Conservation (phyloP, 2,113 vertebrate species). For the Anhinga anhinga region DNA sequence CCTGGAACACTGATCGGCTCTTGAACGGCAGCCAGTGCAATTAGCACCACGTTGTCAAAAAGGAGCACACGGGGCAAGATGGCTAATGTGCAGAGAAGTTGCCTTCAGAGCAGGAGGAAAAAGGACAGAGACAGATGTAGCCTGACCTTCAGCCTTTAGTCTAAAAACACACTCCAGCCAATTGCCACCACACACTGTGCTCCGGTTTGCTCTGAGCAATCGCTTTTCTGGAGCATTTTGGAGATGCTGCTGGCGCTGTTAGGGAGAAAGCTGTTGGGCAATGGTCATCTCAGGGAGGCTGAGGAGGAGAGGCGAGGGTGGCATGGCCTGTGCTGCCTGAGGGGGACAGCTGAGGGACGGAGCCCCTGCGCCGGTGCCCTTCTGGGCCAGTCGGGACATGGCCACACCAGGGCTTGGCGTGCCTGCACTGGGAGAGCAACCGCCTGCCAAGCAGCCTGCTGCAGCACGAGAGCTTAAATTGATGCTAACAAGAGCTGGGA, state of each 20-base stretch:
- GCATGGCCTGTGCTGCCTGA: background rate
- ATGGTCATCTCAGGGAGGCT: fast-evolving
- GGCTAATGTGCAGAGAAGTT: background rate
- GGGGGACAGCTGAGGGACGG: background rate
- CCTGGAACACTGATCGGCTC: background rate
- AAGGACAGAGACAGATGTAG: background rate
- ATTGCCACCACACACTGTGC: background rate
- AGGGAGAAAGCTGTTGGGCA: background rate
- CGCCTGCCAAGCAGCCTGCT: background rate
- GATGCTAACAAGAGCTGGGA: background rate
- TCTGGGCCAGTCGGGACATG: background rate
- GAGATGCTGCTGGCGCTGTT: background rate
- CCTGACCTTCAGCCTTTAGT: background rate
- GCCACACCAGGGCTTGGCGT: background rate
- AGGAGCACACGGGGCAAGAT: background rate
- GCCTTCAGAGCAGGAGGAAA: background rate
- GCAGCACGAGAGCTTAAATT: background rate
- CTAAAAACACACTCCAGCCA: background rate
- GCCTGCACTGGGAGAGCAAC: background rate
- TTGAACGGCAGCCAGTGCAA: slow-evolving; percentile 13
- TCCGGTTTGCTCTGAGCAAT: background rate
- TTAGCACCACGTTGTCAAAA: background rate
- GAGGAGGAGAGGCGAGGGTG: no score
- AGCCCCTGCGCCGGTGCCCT: background rate
- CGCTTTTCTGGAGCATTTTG: background rate